Base-by-base conservation (phyloP, 2,113 vertebrate genomes). In the Anser brachyrhynchus region DNA sequence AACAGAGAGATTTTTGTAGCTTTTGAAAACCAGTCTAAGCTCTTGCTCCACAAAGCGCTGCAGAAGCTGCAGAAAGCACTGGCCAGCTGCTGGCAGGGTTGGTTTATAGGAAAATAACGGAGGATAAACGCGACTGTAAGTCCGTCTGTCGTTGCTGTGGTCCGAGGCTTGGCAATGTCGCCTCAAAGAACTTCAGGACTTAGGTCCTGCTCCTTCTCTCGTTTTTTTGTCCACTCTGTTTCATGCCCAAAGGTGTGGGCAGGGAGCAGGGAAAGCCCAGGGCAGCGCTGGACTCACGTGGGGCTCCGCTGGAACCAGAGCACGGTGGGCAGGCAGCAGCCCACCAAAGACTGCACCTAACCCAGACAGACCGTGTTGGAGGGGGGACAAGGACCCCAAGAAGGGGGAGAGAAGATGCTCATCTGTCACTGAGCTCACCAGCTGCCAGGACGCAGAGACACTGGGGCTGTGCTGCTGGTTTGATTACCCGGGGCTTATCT, bases 21-120 rank as follows among this genome's bases (percentile, higher is more conserved):
- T 84, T 92, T 95, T 95, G 94, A 88, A 97, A 95, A 58, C 65
- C 35, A 66, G 80, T 17, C 65, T 82, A 85, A 86, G 90, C 87
- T 92, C 92, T 96, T 87, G 55, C 95, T 96, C 83, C 88, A 83
- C 90, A 74, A 96, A 97, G 96, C 94, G 92, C 93, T 43, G 35
- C 88, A 82, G 87, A 93, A 97, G 95, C 95, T 96, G 87, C 92
- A 97, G 91, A 96, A 98, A 90, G 92, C 12, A 10, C 91, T 97
- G 92, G 88, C 90, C 69, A 89, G 77, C 94, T 92, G 58, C 46
- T 97, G 96, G 93, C 95, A 96, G 77, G 77, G 79, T 51, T 87
- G 77, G 64, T 82, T 97, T 94, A 59, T 95, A 97, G 89, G 95
- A 97, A 98, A 97, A 96, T 92, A 94, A 84, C 37, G 0, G 44